phyloP scores from a whole-genome alignment of 2,888 invertebrate species.

The Drosophila vallismaia region DNA sequence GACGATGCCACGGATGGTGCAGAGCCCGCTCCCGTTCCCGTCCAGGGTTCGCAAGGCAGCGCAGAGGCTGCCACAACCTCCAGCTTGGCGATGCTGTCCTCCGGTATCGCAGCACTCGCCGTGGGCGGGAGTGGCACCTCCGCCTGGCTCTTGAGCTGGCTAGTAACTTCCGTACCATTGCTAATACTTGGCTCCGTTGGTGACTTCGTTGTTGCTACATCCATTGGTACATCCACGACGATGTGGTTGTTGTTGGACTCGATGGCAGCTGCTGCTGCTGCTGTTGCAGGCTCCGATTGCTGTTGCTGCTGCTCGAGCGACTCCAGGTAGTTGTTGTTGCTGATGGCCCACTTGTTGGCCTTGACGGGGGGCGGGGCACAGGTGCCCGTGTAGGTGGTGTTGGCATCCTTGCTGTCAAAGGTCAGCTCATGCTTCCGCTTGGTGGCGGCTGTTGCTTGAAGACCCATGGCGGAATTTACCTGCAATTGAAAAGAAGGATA shows the following conservation, averaged over 20 bases:
- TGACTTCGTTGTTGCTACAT: constrained; percentile 38
- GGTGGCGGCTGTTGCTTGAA: constrained; percentile 88
- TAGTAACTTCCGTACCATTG: constrained; percentile 80
- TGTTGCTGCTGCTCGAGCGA: constrained; percentile 72
- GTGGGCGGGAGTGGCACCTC: constrained; percentile 80
- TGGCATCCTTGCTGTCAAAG: constrained; percentile 84
- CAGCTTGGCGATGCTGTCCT: constrained; percentile 84
- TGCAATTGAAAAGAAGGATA: constrained; percentile 53
- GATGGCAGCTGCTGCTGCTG: constrained; percentile 22
- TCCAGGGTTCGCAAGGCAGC: constrained; percentile 82
- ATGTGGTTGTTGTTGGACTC: constrained; percentile 63
- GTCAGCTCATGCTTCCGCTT: constrained; percentile 87
- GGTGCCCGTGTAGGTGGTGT: constrained; percentile 84
- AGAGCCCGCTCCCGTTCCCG: constrained; percentile 43
- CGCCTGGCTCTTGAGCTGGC: constrained; percentile 47
- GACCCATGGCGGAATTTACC: constrained; percentile 89
- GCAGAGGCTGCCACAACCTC: constrained; percentile 82
- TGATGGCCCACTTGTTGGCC: constrained; percentile 85
- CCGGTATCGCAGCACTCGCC: constrained; percentile 79
- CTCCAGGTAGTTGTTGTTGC: constrained; percentile 82
- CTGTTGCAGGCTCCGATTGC: constrained; percentile 32
- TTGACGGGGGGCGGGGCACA: constrained; percentile 85
- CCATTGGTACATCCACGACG: constrained; percentile 36
- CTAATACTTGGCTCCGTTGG: constrained; percentile 63
- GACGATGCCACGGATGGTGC: constrained; percentile 45